Conservation (phyloP, 2,113 vertebrate genomes). For the Crocuta crocuta region DNA sequence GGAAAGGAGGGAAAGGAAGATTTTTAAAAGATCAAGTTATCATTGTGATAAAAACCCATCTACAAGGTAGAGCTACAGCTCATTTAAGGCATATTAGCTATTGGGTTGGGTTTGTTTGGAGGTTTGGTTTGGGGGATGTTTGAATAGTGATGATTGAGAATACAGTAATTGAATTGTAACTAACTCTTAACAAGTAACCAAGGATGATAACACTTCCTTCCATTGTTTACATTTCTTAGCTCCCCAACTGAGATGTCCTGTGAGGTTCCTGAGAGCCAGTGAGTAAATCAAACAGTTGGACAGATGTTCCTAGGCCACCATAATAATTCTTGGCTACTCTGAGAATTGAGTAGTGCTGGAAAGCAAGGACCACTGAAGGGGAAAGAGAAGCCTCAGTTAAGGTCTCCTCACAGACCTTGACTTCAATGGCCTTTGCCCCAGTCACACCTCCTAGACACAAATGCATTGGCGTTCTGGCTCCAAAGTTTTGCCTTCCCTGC, state of each 20-base stretch:
- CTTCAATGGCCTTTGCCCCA: neutral
- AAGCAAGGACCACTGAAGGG: neutral
- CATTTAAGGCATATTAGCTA: neutral
- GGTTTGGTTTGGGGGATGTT: neutral
- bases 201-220: neutral
- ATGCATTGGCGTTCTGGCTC: neutral
- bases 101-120: neutral
- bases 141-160: neutral
- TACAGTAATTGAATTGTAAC: neutral
- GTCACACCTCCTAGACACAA: neutral
- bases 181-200: neutral
- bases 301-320: neutral
- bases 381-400: neutral
- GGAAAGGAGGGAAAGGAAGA: neutral
- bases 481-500: neutral
- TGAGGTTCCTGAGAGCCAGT: neutral
- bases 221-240: neutral
- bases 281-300: neutral
- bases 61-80: neutral
- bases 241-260: neutral
- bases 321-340: neutral
- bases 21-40: neutral
- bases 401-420: neutral
- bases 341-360: neutral
- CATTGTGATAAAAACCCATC: neutral